Percentiles rank a stretch among this genome's conserved stretches.
phyloP scores from a whole-genome alignment of 2,888 invertebrate species.

The Tridacna gigas region DNA sequence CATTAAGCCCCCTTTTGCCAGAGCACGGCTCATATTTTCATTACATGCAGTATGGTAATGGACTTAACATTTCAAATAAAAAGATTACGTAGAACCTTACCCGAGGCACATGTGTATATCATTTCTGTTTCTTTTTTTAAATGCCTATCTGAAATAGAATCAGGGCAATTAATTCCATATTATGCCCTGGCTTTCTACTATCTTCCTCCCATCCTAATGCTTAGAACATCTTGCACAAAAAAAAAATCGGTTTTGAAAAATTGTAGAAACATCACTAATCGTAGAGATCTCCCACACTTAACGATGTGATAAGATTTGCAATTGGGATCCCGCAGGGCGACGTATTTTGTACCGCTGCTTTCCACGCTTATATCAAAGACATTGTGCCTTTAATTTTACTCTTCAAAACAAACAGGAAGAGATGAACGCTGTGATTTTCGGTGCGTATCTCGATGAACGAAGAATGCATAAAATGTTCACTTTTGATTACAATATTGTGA shows the following conservation, averaged over 20 bases:
- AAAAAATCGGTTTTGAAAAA: constrained; percentile 26
- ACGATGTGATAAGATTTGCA: constrained; percentile 43
- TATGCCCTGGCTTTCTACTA: not conserved
- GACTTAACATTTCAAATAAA: too few species aligned
- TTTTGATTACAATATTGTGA: too few species aligned
- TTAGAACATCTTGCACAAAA: not conserved
- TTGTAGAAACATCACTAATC: constrained; percentile 43
- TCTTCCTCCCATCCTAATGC: not conserved
- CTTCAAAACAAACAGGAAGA: constrained; percentile 42
- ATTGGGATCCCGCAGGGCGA: constrained; percentile 45
- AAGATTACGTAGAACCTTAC: not conserved
- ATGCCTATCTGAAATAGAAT: constrained; percentile 1
- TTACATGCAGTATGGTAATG: too few species aligned
- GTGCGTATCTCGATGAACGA: not conserved
- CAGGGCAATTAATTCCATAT: constrained; percentile 14
- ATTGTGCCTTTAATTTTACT: constrained; percentile 36
- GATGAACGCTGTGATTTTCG: not conserved
- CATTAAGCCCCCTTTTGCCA: too few species aligned
- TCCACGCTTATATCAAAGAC: constrained; percentile 46
- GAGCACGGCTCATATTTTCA: too few species aligned
- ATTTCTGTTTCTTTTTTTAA: not conserved
- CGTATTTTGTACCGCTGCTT: constrained; percentile 25
- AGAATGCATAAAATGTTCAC: not conserved
- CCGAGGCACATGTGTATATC: constrained; percentile 14
- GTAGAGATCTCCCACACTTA: constrained; percentile 32